phyloP scores from a whole-genome alignment of 2,888 invertebrate genomes.

The Hemithea aestivaria region DNA sequence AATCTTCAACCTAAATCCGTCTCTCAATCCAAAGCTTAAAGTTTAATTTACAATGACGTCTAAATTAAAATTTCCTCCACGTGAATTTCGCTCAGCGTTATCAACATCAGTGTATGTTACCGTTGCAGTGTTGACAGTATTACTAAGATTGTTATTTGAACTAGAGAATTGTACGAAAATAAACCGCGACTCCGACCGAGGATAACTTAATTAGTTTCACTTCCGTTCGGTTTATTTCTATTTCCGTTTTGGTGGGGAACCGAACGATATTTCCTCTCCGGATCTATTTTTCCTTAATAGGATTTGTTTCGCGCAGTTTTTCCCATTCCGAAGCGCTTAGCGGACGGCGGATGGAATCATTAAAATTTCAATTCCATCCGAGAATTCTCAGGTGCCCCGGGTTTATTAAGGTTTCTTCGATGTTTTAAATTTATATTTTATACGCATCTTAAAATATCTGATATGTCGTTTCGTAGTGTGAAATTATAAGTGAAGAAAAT shows the following conservation, averaged over 20 bases:
- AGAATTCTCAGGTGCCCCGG: constrained; percentile 37
- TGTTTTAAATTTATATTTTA: no score
- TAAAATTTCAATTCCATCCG: constrained; percentile 48
- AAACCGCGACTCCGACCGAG: constrained; percentile 66
- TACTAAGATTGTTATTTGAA: constrained; percentile 64
- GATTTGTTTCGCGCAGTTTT: constrained; percentile 60
- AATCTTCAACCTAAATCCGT: constrained; percentile 34
- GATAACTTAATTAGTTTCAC: constrained; percentile 78
- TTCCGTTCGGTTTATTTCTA: constrained; percentile 75
- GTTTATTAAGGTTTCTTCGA: constrained; percentile 19
- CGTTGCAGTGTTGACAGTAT: constrained; percentile 68
- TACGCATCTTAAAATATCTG: no score
- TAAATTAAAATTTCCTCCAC: constrained; percentile 43
- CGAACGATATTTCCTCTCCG: constrained; percentile 62
- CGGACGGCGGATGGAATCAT: constrained; percentile 47
- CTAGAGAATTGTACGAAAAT: constrained; percentile 67
- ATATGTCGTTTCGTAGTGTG: background rate
- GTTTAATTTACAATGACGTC: constrained; percentile 33
- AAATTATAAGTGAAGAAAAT: no score
- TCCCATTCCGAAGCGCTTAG: constrained; percentile 39
- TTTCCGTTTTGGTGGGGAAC: constrained; percentile 70
- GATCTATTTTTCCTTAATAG: constrained; percentile 71
- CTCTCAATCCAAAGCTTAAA: constrained; percentile 32
- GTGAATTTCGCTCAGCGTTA: constrained; percentile 61
- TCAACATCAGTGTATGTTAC: constrained; percentile 66